Evolutionary conservation across 1,140 invertebrate species (phyloP).

Genomic region (Hyphantria cunea): DNA sequence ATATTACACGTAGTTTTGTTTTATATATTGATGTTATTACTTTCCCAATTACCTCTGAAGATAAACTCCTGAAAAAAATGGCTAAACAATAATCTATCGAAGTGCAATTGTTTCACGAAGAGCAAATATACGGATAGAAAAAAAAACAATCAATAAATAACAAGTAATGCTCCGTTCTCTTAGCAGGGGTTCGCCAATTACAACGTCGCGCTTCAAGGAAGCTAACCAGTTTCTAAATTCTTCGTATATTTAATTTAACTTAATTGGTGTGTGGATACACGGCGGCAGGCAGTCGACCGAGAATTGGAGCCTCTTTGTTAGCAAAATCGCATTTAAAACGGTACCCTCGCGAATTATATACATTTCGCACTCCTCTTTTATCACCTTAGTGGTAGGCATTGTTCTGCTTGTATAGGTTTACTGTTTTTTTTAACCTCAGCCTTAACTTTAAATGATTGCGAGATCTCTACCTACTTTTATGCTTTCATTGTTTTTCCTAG

Average conservation of each 20-base stretch:
- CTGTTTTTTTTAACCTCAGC: no score
- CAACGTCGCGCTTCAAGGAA: slow-evolving; percentile 78
- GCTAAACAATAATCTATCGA: slow-evolving; percentile 34
- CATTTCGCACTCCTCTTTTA: slow-evolving; percentile 34
- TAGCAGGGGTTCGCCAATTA: slow-evolving; percentile 75
- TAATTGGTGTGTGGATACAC: slow-evolving; percentile 75
- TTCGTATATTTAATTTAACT: slow-evolving; percentile 79
- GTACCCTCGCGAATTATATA: slow-evolving; percentile 52
- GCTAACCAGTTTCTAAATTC: slow-evolving; percentile 81
- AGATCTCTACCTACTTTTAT: no score
- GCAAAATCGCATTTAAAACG: slow-evolving; percentile 64
- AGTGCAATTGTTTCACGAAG: slow-evolving; percentile 42
- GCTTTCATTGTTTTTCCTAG: no score
- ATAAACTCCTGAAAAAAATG: slow-evolving; percentile 10
- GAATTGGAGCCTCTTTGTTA: slow-evolving; percentile 68
- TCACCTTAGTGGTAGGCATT: slow-evolving; percentile 27
- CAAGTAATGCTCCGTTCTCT: slow-evolving; percentile 69
- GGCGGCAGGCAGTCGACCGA: slow-evolving; percentile 65
- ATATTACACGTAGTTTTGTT: not conserved
- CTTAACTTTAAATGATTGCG: no score
- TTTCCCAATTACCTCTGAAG: slow-evolving; percentile 15
- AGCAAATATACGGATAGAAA: slow-evolving; percentile 41
- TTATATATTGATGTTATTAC: slow-evolving; percentile 6
- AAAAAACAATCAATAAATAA: slow-evolving; percentile 70
- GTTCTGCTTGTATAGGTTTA: slow-evolving; percentile 22